Evolutionary conservation across 2,888 invertebrate species (phyloP).

Genomic region (Caradrina clavipalpis): DNA sequence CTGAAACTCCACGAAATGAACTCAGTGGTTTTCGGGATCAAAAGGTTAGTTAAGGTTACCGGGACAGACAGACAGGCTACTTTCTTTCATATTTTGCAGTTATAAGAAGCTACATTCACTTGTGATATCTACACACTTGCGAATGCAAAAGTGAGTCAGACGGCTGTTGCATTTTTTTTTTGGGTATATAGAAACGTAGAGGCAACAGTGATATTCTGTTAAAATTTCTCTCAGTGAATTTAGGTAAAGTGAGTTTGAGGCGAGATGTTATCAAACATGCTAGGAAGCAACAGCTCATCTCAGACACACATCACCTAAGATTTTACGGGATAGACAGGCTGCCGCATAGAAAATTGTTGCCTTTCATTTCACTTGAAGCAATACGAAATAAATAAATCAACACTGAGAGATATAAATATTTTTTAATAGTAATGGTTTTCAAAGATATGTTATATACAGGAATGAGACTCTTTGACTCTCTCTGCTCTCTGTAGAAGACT

Average conservation of each 20-base stretch:
- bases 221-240: no score
- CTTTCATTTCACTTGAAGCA: no score
- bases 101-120: slow-evolving; percentile 28
- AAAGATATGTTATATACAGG: no score
- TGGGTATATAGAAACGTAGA: not conserved
- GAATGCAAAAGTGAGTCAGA: not conserved
- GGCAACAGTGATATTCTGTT: no score
- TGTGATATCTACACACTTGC: slow-evolving; percentile 2
- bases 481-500: no score
- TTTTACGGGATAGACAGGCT: no score
- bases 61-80: slow-evolving; percentile 38
- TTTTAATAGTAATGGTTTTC: not conserved
- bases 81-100: slow-evolving; percentile 48
- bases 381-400: not conserved
- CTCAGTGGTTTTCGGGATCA: slow-evolving; percentile 40
- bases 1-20: slow-evolving; percentile 22
- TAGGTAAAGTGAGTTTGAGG: no score
- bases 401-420: not conserved
- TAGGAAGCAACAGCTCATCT: no score
- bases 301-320: no score
- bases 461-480: no score
- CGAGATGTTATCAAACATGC: no score
- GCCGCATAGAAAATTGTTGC: no score
- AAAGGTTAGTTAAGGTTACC: slow-evolving; percentile 46
- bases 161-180: not conserved